phyloP scores from a whole-genome alignment of 2,888 invertebrate species.

The Eulithis prunata region DNA sequence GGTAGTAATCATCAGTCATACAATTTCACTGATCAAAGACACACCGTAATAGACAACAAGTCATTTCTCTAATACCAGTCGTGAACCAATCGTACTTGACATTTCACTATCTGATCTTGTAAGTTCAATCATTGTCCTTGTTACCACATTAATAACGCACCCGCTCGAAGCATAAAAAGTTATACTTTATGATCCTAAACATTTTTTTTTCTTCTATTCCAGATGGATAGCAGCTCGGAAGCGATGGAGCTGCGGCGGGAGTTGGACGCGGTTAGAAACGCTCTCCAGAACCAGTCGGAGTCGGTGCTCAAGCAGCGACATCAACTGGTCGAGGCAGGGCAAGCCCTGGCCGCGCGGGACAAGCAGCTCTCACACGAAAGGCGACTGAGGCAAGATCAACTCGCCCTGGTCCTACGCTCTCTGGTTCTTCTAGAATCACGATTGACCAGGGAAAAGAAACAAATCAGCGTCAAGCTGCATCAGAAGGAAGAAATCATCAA shows the following conservation, averaged over 20 bases:
- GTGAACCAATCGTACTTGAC: slow-evolving; percentile 66
- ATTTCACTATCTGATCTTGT: slow-evolving; percentile 56
- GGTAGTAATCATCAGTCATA: slow-evolving; percentile 48
- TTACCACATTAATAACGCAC: slow-evolving; percentile 20
- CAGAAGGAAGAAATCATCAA: slow-evolving; percentile 90
- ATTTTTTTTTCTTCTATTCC: slow-evolving; percentile 66
- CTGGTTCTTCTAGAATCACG: slow-evolving; percentile 89
- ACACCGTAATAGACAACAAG: slow-evolving; percentile 41
- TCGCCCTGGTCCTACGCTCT: slow-evolving; percentile 88
- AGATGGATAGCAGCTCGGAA: slow-evolving; percentile 88
- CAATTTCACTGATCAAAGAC: slow-evolving; percentile 49
- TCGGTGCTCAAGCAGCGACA: slow-evolving; percentile 87
- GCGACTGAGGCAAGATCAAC: slow-evolving; percentile 87
- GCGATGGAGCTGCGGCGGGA: slow-evolving; percentile 85
- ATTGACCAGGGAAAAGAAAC: slow-evolving; percentile 89
- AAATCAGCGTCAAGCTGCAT: slow-evolving; percentile 86
- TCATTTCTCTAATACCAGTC: slow-evolving; percentile 48
- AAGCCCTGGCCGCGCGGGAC: slow-evolving; percentile 85
- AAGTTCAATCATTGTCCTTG: slow-evolving; percentile 42
- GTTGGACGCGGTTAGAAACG: slow-evolving; percentile 87
- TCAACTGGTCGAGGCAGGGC: slow-evolving; percentile 86
- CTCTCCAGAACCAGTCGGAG: slow-evolving; percentile 86
- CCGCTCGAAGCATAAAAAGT: slow-evolving; percentile 1
- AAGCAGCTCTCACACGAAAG: slow-evolving; percentile 85
- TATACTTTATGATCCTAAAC: slow-evolving; percentile 12